These are phyloP conservation scores for Hirtodrosophila trivittata DNA, from an alignment of 2,888 invertebrate species.

Conservation along the genomic window DNA sequence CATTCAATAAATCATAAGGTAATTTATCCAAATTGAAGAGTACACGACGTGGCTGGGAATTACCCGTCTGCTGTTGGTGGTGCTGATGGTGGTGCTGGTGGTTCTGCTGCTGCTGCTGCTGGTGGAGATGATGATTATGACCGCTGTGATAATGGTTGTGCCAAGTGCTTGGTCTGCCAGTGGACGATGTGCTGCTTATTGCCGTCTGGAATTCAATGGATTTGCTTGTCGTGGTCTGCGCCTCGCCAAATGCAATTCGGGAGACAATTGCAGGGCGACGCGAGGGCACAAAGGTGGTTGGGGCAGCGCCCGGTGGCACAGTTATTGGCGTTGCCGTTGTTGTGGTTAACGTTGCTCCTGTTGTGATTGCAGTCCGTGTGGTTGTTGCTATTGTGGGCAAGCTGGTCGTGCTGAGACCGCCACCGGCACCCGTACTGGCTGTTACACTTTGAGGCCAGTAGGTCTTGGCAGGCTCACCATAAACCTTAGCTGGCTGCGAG, in stretches of 20 bases:
- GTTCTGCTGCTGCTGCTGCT: slow-evolving; percentile 41
- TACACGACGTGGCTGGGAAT: slow-evolving; percentile 77
- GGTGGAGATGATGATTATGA: slow-evolving; percentile 57
- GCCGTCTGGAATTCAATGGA: slow-evolving; percentile 38
- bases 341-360: slow-evolving; percentile 24
- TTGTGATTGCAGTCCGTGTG: slow-evolving; percentile 4
- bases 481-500: slow-evolving; percentile 86
- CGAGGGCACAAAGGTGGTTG: slow-evolving; percentile 68
- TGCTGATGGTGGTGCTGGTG: slow-evolving; percentile 43
- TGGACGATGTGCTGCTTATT: slow-evolving; percentile 46
- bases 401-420: slow-evolving; percentile 48
- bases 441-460: slow-evolving; percentile 84
- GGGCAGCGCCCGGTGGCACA: slow-evolving; percentile 50
- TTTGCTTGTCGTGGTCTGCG: slow-evolving; percentile 57
- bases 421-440: slow-evolving; percentile 36
- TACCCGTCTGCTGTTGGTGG: slow-evolving; percentile 46
- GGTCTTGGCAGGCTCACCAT: slow-evolving; percentile 85
- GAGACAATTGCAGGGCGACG: slow-evolving; percentile 81
- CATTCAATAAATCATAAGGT: slow-evolving; percentile 83
- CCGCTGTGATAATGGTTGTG: slow-evolving; percentile 63
- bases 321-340: slow-evolving; percentile 32
- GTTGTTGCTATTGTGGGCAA: slow-evolving; percentile 40
- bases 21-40: slow-evolving; percentile 84
- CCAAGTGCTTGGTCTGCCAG: slow-evolving; percentile 58
- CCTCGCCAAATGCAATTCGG: slow-evolving; percentile 81